phyloP scores from a whole-genome alignment of 2,797 vertebrate genomes.

The Mormyrops boulengeri region DNA sequence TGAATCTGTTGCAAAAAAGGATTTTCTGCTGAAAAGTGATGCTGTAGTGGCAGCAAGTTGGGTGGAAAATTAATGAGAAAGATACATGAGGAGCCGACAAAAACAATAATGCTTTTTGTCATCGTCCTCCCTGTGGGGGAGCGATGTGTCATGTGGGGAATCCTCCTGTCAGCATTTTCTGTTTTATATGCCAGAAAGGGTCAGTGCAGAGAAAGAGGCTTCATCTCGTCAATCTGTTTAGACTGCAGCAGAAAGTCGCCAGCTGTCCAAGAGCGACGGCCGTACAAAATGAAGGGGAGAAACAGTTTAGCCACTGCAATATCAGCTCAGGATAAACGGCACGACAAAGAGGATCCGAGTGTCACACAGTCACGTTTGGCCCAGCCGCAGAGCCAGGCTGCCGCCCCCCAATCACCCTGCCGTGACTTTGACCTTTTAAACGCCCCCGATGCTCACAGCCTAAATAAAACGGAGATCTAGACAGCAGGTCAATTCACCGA shows the following conservation, averaged over 20 bases:
- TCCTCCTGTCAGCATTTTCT: background rate
- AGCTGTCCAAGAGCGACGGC: background rate
- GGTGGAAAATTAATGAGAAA: background rate
- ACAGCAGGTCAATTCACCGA: background rate
- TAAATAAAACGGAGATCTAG: background rate
- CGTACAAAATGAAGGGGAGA: background rate
- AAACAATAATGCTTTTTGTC: background rate
- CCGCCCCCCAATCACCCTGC: background rate
- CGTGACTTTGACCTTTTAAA: background rate
- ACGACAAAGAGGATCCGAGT: background rate
- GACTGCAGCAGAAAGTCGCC: background rate
- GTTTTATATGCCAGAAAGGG: background rate
- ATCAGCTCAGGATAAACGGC: background rate
- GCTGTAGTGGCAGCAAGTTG: background rate
- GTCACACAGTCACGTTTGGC: background rate
- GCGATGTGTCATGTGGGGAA: background rate
- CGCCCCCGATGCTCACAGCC: background rate
- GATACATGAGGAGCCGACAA: background rate
- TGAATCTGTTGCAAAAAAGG: background rate
- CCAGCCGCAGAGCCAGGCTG: background rate
- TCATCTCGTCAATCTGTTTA: background rate
- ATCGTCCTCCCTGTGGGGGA: background rate
- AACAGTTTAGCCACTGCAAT: background rate
- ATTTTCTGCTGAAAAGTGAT: background rate
- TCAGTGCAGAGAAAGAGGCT: background rate